Evolutionary conservation across 37 sponge, comb jelly and placozoan species (phyloP).

Genomic region (Theonella swinhoei): DNA sequence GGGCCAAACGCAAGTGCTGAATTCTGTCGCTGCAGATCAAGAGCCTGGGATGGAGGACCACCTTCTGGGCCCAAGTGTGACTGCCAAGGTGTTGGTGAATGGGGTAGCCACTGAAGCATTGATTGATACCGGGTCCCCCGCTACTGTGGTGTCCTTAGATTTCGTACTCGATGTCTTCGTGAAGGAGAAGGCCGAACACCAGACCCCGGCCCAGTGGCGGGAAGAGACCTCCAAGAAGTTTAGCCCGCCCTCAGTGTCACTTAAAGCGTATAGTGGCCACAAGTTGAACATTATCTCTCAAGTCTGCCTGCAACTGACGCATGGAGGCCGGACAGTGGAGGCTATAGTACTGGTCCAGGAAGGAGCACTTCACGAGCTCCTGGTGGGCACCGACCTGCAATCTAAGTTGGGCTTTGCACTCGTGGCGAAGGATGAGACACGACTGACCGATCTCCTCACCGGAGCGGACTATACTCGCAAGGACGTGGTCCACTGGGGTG

Average conservation of each 20-base stretch:
- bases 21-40: too few relatives aligned
- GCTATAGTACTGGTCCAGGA: slow-evolving; percentile 40
- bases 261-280: slow-evolving; percentile 13
- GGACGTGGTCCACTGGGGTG: background rate
- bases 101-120: slow-evolving; percentile 30
- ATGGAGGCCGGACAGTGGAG: background rate
- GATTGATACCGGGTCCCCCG: slow-evolving; percentile 66
- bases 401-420: slow-evolving; percentile 30
- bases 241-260: background rate
- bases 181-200: background rate
- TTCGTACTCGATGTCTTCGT: slow-evolving; percentile 8
- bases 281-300: slow-evolving; percentile 26
- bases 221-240: slow-evolving; percentile 3
- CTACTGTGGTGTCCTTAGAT: too few relatives aligned
- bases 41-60: too few relatives aligned
- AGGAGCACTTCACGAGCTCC: too few relatives aligned
- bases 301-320: background rate
- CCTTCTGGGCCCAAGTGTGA: slow-evolving; percentile 19
- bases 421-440: slow-evolving; percentile 1
- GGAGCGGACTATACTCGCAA: background rate
- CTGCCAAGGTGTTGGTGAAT: slow-evolving; percentile 15
- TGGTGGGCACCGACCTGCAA: slow-evolving; percentile 59
- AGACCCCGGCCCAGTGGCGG: too few relatives aligned
- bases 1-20: too few relatives aligned
- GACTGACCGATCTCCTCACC: background rate